Base-by-base conservation (phyloP, 2,888 invertebrate species). In the Idaea biselata region DNA sequence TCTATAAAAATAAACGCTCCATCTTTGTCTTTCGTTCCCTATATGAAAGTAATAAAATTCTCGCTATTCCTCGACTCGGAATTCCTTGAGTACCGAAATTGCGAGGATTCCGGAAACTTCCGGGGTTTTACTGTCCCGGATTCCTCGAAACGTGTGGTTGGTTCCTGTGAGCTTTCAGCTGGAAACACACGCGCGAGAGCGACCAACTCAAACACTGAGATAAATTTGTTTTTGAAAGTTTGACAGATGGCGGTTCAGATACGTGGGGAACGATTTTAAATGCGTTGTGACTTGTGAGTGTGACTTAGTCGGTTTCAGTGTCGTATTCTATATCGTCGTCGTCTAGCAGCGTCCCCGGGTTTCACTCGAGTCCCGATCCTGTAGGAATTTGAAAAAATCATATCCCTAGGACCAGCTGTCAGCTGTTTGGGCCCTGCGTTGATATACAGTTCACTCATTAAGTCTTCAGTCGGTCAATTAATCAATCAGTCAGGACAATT, bases 21-120 rank as follows among this genome's bases (percentile, higher is more conserved):
- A 25, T 25, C 44, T 44, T 44, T 44, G 44, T 44, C 44, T 44
- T 44, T 44, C 11, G 44, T 44, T 56, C 17, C 16, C 73, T 75
- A 78, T 80, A 80, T 76, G 79, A 76, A 80, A 80, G 86, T 81
- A 88, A 89, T 88, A 87, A 86, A 87, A 86, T 80, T 77, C 71
- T 73, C 73, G 74, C 76, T 74, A 76, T 75, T 75, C 73, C 69
- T 73, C 76, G 77, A 76, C 76, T 68, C 73, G 76, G 77, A 78
- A 82, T 83, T 79, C 82, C 78, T 78, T 76, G 76, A 73, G 75
- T 65, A 64, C 76, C 78, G 74, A 82, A 84, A 87, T 85, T 80
- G 77, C 81, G 73, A 66, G 81, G 74, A 87, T 85, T 83, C 84
- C 82, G 61, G 74, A 75, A 83, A 85, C 81, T 85, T 82, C 77